Base-by-base conservation (phyloP, 2,797 vertebrate genomes). In the Potorous gilbertii region DNA sequence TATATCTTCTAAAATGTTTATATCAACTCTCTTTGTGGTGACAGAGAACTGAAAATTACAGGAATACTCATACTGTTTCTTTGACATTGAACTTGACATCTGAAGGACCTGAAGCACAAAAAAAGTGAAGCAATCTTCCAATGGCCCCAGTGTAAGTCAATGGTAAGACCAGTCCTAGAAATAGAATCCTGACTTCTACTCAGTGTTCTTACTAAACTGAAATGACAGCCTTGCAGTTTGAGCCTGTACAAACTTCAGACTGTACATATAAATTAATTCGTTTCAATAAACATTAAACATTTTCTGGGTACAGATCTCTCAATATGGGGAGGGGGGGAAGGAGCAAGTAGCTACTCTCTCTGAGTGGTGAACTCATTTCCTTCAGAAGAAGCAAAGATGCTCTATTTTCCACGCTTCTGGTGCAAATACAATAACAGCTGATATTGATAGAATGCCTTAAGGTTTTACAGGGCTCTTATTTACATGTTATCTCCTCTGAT, bases 91-190 rank as follows among this genome's bases (percentile, higher is more conserved):
- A 12, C 34, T 2, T 13, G 9, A 92, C 52, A 1, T 24, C 62
- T 52, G 29, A 56, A 21, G 46, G 27, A 54, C 54, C 52, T 55
- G 57, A 87, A 40, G 57, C 50, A 12, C 11, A 90, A 40, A 94
- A n/a, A 9, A 9, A 27, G 50, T 56, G 27, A 46, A 29, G 92
- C 94, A 66, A 46, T 93, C 96, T 95, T 93, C 91, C 3, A 31
- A 13, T 40, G 13, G 28, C 55, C 87, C 55, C 1, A 16, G 2
- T 93, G 57, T 16, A 81, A 50, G 92, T 93, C 31, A 14, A 0
- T 96, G 46, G 16, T 18, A 92, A 93, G 56, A 59, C 4, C 92
- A 92, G 55, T 55, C 46, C 55, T n/a, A 56, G 29, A 50, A 54
- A 34, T 10, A 56, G 5, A n/a, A 29, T 21, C 2, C 54, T 21